Base-by-base conservation (phyloP, 92 coral and sea anemone genomes). In the Porites divaricata region DNA sequence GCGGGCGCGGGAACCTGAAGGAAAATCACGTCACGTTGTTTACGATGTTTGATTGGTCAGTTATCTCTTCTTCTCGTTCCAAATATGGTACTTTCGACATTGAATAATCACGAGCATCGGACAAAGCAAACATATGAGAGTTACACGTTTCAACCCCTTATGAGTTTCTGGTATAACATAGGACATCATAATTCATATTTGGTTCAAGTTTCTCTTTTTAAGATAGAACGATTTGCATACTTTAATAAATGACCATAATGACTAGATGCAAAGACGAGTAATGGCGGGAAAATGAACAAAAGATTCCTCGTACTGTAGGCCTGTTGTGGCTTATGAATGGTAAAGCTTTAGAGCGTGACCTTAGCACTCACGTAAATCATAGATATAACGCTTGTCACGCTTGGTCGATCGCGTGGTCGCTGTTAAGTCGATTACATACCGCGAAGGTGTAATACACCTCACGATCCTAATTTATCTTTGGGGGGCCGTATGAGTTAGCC, bases 301-400 rank as follows among this genome's bases (percentile, higher is more conserved):
- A n/a, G n/a, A 64, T 7, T 79, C 75, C 52, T 28, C 35, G 35
- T 28, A 9, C 20, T 49, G 20, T 11, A 45, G 14, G 25, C 23
- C 15, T 45, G 53, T 28, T 80, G 64, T 28, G 72, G 14, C 59
- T 19, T 63, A 22, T 23, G 20, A 23, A 15, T 14, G 54, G 54
- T 41, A 11, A 22, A n/a, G 25, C 28, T n/a, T 67, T 67, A 69
- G 10, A 57, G 58, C 58, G 76, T 80, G 68, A 80, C 76, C 14
- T 4, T 2, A 14, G 41, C 75, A 80, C 25, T 80, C 84, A 53
- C 5, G n/a, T n/a, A n/a, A n/a, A n/a, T n/a, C 21, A 67, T 67
- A 51, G 26, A 50, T 50, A 13, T 9, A 62, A 71, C 12, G 11
- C 65, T 23, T 15, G 35, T n/a, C n/a, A n/a, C n/a, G n/a, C n/a